Conservation (phyloP, 2,888 invertebrate species). For the Philereme vetulata region DNA sequence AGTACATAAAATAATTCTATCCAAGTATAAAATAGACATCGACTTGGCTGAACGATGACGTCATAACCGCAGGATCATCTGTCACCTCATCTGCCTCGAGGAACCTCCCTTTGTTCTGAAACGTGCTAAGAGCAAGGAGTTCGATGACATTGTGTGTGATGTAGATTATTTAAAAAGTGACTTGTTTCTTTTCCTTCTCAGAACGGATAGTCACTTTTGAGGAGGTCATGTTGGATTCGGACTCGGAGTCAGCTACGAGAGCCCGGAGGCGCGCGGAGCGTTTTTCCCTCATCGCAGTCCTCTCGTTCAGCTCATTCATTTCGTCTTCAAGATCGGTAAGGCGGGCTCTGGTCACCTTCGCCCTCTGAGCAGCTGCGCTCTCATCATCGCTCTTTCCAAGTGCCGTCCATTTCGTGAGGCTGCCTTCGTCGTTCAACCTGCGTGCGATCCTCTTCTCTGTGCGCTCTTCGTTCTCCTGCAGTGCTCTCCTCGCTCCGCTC, state of each 20-base stretch:
- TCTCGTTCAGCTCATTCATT: constrained; percentile 88
- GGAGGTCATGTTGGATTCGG: constrained; percentile 60
- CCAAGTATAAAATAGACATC: constrained; percentile 73
- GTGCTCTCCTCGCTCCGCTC: constrained; percentile 75
- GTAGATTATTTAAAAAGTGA: constrained; percentile 65
- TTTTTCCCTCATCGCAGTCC: constrained; percentile 87
- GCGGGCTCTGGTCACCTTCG: constrained; percentile 86
- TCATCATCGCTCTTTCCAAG: constrained; percentile 74
- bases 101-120: constrained; percentile 50
- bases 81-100: constrained; percentile 64
- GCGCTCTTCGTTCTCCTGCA: constrained; percentile 76
- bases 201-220: constrained; percentile 70
- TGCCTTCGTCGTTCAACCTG: constrained; percentile 64
- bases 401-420: constrained; percentile 87
- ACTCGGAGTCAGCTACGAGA: constrained; percentile 85
- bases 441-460: constrained; percentile 76
- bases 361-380: constrained; percentile 85
- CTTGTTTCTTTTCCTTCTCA: constrained; percentile 79
- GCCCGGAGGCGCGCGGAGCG: constrained; percentile 88
- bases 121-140: constrained; percentile 50
- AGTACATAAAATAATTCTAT: constrained; percentile 72
- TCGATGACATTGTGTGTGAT: constrained; percentile 28
- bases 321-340: constrained; percentile 89
- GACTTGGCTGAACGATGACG: constrained; percentile 61
- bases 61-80: constrained; percentile 68